Evolutionary conservation across 2,797 vertebrate species (phyloP), one percentile per base, ranked within the genome.

Genomic region (Coendou prehensilis): DNA sequence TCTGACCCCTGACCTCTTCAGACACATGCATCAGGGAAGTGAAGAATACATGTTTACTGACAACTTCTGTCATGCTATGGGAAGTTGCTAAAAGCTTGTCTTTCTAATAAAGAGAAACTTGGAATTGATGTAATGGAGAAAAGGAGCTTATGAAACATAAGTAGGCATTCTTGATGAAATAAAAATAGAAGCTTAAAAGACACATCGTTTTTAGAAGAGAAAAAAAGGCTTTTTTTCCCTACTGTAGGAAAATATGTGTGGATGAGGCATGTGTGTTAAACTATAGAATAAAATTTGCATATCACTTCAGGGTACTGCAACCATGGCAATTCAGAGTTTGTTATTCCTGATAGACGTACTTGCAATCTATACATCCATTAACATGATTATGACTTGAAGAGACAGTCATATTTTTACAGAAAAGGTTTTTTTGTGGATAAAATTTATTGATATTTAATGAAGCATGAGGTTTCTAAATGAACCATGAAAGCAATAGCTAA

Each of bases 381-480:
- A 98, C 98, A 96, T 98, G 98, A 98, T 96, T 98, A 97, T 97
- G 37, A 92, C 96, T 98, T 97, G 91, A 98, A 98, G 96, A 98
- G 96, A 97, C 97, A 96, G 69, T 98, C 79, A 81, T 97, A 78
- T 98, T 98, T 98, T 98, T 97, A 97, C 69, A 91, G 96, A 91
- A 97, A 97, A 98, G 87, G 88, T 97, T 98, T 97, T 78, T 98
- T 98, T 97, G 75, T 98, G 89, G 85, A 95, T 98, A 95, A 98
- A 98, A 98, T 98, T 98, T 98, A 98, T 98, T 99, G 98, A 98
- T 99, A 99, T 98, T 99, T 99, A 99, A 99, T 99, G 98, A 99
- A 98, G 98, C 98, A 96, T 98, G 98, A 99, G 98, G 98, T 97
- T 98, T 98, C 97, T 98, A 98, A 98, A 98, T 98, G 98, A 99